Conservation (phyloP, 1,140 invertebrate species). For the Drosophila dunni region DNA sequence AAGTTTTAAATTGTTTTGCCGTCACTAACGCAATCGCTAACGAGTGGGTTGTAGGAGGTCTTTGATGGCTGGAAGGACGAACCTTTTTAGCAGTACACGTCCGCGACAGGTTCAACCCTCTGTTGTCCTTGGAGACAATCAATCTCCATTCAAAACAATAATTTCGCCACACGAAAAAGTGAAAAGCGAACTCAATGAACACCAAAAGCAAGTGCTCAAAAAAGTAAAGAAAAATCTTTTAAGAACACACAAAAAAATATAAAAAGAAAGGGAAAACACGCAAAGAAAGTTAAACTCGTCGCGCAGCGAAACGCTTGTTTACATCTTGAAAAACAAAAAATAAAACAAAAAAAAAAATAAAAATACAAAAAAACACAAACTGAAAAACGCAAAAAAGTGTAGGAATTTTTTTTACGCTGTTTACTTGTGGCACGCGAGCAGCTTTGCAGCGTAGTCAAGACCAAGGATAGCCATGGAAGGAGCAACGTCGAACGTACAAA, state of each 20-base stretch:
- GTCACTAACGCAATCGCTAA: slow-evolving; percentile 51
- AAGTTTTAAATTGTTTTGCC: slow-evolving; percentile 62
- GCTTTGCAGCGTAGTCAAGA: slow-evolving; percentile 54
- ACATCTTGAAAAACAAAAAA: slow-evolving; percentile 73
- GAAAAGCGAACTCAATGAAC: slow-evolving; percentile 60
- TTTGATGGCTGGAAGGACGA: slow-evolving; percentile 10
- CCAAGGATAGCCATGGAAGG: slow-evolving; percentile 56
- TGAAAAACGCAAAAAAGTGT: slow-evolving; percentile 38
- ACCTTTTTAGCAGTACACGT: slow-evolving; percentile 62
- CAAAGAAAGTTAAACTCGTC: slow-evolving; percentile 62
- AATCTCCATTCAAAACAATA: slow-evolving; percentile 83
- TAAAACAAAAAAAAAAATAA: slow-evolving; percentile 53
- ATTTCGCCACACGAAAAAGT: slow-evolving; percentile 70
- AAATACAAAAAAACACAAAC: slow-evolving; percentile 51
- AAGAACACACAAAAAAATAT: slow-evolving; percentile 25
- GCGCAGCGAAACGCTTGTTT: slow-evolving; percentile 81
- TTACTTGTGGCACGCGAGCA: slow-evolving; percentile 58
- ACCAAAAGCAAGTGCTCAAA: slow-evolving; percentile 42
- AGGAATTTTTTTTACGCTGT: slow-evolving; percentile 53
- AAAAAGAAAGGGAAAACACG: slow-evolving; percentile 27
- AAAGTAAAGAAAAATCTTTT: slow-evolving; percentile 37
- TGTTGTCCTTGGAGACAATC: slow-evolving; percentile 83
- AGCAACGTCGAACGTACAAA: slow-evolving; percentile 25
- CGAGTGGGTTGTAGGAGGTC: slow-evolving; percentile 26
- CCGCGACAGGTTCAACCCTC: slow-evolving; percentile 24